Evolutionary conservation across 2,888 invertebrate species (phyloP).

Genomic region (Cepaea hortensis): DNA sequence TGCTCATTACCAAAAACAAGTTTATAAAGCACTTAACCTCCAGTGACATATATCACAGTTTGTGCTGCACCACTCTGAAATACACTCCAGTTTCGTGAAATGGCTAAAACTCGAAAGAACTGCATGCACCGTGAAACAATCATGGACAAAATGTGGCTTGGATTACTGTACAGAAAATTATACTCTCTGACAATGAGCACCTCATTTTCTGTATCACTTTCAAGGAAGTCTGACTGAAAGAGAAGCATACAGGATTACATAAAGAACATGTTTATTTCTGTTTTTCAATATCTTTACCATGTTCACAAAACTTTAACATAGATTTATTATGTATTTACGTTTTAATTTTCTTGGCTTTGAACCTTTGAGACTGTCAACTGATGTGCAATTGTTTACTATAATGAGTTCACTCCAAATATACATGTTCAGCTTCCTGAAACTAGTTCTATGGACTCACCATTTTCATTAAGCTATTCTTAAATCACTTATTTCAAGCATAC

Average conservation of each 20-base stretch:
- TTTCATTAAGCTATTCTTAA: too few species aligned
- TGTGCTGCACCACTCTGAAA: conserved; percentile 66
- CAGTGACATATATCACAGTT: conserved; percentile 55
- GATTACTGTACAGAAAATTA: conserved; percentile 55
- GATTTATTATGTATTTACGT: neutral
- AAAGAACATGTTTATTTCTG: neutral
- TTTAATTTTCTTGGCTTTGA: neutral
- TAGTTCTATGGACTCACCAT: too few species aligned
- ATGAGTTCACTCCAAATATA: too few species aligned
- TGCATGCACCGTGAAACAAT: conserved; percentile 57
- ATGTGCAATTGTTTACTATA: neutral
- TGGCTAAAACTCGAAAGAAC: conserved; percentile 57
- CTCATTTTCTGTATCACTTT: conserved; percentile 45
- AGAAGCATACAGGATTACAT: conserved; percentile 12
- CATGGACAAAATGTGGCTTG: conserved; percentile 56
- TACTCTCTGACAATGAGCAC: conserved; percentile 60
- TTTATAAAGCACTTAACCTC: conserved; percentile 18
- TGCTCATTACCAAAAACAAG: neutral
- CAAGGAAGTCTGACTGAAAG: conserved; percentile 52
- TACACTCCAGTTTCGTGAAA: conserved; percentile 60
- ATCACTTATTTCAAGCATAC: too few species aligned
- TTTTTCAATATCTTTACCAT: neutral
- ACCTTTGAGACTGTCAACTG: neutral
- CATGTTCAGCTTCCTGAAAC: too few species aligned
- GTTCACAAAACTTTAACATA: too few species aligned